phyloP scores from a whole-genome alignment of 2,888 invertebrate species.

The Cheiracanthium punctorium region DNA sequence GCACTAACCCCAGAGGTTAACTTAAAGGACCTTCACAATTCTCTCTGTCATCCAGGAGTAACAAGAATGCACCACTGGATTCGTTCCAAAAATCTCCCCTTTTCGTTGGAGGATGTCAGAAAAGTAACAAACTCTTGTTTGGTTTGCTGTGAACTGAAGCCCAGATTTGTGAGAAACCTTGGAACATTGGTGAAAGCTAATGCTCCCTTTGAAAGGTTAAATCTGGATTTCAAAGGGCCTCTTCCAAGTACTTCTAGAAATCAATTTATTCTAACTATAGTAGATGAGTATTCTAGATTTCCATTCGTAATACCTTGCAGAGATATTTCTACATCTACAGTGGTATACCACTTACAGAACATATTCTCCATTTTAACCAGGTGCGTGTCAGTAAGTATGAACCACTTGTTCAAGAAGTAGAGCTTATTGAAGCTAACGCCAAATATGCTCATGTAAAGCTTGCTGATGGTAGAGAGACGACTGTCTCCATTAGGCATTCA shows the following conservation, averaged over 20 bases:
- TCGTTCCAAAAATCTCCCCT: slow-evolving; percentile 52
- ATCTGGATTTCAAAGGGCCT: slow-evolving; percentile 25
- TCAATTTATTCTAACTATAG: slow-evolving; percentile 67
- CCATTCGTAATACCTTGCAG: slow-evolving; percentile 70
- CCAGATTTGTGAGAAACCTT: slow-evolving; percentile 18
- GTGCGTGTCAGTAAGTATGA: too few species aligned
- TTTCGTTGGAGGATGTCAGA: slow-evolving; percentile 45
- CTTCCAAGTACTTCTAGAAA: slow-evolving; percentile 66
- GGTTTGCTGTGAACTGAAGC: slow-evolving; percentile 55
- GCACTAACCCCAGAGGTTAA: background rate
- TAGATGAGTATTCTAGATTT: slow-evolving; percentile 72
- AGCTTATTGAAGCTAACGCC: slow-evolving; percentile 35
- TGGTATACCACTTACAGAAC: slow-evolving; percentile 52
- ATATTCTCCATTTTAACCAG: slow-evolving; percentile 70
- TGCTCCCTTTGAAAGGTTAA: slow-evolving; percentile 70
- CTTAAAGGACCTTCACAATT: slow-evolving; percentile 46
- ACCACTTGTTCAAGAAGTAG: too few species aligned
- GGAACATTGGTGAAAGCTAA: slow-evolving; percentile 70
- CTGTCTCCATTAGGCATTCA: too few species aligned
- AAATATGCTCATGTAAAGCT: too few species aligned
- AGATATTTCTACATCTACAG: too few species aligned
- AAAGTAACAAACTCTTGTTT: slow-evolving; percentile 22
- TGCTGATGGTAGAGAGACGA: too few species aligned
- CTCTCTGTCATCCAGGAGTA: slow-evolving; percentile 67
- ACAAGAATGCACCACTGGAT: slow-evolving; percentile 62